Evolutionary conservation across 2,888 invertebrate genomes (phyloP).

Genomic region (Blera fallax): DNA sequence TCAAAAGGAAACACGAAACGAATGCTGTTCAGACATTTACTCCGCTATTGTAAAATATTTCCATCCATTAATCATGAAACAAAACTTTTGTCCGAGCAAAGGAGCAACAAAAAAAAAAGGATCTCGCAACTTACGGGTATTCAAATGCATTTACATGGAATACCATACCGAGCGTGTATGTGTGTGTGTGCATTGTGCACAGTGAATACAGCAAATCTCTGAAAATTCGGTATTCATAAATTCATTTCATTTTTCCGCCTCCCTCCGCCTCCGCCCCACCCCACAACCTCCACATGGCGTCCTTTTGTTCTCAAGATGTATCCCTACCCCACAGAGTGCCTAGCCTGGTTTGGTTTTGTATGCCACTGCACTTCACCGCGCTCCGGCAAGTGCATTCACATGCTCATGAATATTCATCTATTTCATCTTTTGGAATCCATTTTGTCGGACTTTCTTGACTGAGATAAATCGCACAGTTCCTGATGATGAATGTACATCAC

Average conservation of each 20-base stretch:
- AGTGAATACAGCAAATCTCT: slow-evolving; percentile 36
- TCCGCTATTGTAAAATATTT: slow-evolving; percentile 28
- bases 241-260: slow-evolving; percentile 51
- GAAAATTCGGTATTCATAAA: slow-evolving; percentile 63
- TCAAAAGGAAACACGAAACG: slow-evolving; percentile 10
- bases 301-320: slow-evolving; percentile 45
- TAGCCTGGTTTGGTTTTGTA: background rate
- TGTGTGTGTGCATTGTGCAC: background rate
- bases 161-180: background rate
- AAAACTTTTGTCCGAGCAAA: slow-evolving; percentile 40
- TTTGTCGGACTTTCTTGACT: slow-evolving; percentile 67
- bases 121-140: slow-evolving; percentile 13
- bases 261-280: too few species aligned
- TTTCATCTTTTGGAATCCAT: slow-evolving; percentile 68
- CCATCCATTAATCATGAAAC: slow-evolving; percentile 60
- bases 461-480: slow-evolving; percentile 68
- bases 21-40: background rate
- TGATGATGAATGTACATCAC: slow-evolving; percentile 56
- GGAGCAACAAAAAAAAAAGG: background rate
- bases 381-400: slow-evolving; percentile 43
- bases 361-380: background rate
- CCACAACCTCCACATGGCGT: background rate
- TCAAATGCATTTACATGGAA: slow-evolving; percentile 54
- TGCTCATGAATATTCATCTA: slow-evolving; percentile 69
- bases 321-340: background rate